phyloP scores from a whole-genome alignment of 1,140 invertebrate genomes.

The Metopolophium dirhodum region DNA sequence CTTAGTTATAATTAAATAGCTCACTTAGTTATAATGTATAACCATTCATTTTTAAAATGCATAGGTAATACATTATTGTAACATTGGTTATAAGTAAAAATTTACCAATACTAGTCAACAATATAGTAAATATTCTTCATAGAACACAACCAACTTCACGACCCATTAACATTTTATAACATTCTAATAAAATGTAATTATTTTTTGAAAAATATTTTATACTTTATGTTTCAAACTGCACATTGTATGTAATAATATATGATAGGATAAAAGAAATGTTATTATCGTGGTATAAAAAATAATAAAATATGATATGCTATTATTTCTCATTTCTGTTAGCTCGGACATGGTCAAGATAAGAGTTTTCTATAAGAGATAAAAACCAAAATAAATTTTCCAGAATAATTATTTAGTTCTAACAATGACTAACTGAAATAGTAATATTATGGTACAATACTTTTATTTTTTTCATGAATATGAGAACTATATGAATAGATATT shows the following conservation, averaged over 20 bases:
- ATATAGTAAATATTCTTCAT: background rate
- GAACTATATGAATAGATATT: background rate
- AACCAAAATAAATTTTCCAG: background rate
- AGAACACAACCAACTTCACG: background rate
- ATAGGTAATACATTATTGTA: background rate
- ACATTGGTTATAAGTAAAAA: background rate
- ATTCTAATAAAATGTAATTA: background rate
- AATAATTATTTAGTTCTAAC: background rate
- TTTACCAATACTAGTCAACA: background rate
- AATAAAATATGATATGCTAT: slow-evolving; percentile 9
- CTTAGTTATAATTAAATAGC: too few species aligned
- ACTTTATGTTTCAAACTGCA: background rate
- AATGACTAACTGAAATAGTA: background rate
- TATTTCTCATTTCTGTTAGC: background rate
- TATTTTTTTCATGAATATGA: background rate
- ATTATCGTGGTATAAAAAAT: background rate
- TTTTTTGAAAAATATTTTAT: background rate
- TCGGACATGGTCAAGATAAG: background rate
- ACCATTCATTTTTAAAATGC: background rate
- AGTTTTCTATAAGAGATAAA: background rate
- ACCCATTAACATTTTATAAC: background rate
- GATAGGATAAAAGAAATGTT: background rate
- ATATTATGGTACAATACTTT: background rate
- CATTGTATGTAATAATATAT: background rate
- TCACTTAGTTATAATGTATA: too few species aligned